phyloP scores from a whole-genome alignment of 2,797 vertebrate species.

The Tachyglossus aculeatus region DNA sequence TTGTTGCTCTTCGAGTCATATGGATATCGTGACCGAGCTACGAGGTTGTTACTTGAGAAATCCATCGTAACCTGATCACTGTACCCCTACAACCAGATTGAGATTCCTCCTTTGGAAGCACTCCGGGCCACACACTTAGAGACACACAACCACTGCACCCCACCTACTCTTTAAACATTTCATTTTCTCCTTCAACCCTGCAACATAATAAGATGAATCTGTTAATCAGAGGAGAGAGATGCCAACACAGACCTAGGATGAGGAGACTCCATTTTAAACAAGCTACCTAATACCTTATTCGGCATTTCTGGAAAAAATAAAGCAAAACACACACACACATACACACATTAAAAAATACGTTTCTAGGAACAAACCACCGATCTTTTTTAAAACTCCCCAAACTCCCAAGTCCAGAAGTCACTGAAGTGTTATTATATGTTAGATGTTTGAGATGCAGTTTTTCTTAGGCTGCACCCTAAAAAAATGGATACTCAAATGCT shows the following conservation, averaged over 20 bases:
- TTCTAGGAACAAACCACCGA: no score
- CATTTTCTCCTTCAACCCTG: constrained; percentile 80
- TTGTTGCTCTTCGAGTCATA: constrained; percentile 60
- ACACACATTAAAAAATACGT: no score
- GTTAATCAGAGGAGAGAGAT: neutral
- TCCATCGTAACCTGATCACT: constrained; percentile 72
- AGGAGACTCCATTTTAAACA: neutral
- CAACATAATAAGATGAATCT: constrained; percentile 60
- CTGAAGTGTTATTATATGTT: no score
- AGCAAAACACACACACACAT: neutral
- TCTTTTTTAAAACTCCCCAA: neutral
- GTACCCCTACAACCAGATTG: constrained; percentile 71
- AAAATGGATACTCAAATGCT: neutral
- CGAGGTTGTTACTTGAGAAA: constrained; percentile 67
- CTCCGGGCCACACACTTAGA: constrained; percentile 27
- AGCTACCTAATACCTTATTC: neutral
- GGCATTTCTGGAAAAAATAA: neutral
- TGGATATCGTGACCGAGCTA: constrained; percentile 71
- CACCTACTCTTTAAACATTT: constrained; percentile 79
- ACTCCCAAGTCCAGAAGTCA: neutral
- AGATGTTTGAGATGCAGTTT: neutral
- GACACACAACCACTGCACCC: constrained; percentile 57
- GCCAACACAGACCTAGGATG: accelerated
- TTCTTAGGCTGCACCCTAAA: neutral
- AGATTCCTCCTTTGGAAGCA: constrained; percentile 24